Conservation (phyloP, 1,140 invertebrate species). For the Dinoponera quadriceps region DNA sequence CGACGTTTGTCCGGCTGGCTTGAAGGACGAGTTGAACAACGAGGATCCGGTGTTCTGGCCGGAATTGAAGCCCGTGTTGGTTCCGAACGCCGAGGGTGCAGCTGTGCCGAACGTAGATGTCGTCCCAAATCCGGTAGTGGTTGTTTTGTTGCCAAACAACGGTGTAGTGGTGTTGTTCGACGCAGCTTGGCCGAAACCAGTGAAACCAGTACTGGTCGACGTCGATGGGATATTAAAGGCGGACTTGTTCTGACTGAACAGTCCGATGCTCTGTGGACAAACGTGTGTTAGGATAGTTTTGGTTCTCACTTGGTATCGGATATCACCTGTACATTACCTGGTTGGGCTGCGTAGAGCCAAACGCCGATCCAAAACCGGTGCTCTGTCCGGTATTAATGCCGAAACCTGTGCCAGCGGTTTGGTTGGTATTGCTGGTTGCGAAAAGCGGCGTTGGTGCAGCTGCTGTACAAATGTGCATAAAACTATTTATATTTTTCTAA, state of each 20-base stretch:
- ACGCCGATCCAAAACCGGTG: conserved; percentile 81
- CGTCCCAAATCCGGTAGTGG: conserved; percentile 86
- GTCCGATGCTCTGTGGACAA: conserved; percentile 80
- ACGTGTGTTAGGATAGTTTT: conserved; percentile 34
- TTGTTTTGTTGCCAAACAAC: conserved; percentile 83
- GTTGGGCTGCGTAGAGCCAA: conserved; percentile 83
- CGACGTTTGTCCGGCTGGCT: conserved; percentile 81
- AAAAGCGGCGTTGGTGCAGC: conserved; percentile 82
- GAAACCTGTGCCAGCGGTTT: conserved; percentile 82
- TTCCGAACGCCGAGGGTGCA: conserved; percentile 84
- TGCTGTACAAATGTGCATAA: conserved; percentile 64
- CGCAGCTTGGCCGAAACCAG: conserved; percentile 83
- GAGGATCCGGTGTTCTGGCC: conserved; percentile 83
- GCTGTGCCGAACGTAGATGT: conserved; percentile 84
- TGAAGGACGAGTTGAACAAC: conserved; percentile 85
- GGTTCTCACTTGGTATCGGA: neutral
- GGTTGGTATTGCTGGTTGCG: conserved; percentile 76
- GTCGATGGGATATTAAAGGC: conserved; percentile 83
- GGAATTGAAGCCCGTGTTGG: conserved; percentile 82
- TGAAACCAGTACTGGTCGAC: conserved; percentile 83
- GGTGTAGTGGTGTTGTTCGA: conserved; percentile 81
- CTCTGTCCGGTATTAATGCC: conserved; percentile 81
- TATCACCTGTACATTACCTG: conserved; percentile 75
- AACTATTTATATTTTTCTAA: conserved; percentile 42
- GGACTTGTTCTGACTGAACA: conserved; percentile 85